These are phyloP conservation scores for Zelleria hepariella DNA, from an alignment of 2,888 invertebrate genomes.

Conservation along the genomic window DNA sequence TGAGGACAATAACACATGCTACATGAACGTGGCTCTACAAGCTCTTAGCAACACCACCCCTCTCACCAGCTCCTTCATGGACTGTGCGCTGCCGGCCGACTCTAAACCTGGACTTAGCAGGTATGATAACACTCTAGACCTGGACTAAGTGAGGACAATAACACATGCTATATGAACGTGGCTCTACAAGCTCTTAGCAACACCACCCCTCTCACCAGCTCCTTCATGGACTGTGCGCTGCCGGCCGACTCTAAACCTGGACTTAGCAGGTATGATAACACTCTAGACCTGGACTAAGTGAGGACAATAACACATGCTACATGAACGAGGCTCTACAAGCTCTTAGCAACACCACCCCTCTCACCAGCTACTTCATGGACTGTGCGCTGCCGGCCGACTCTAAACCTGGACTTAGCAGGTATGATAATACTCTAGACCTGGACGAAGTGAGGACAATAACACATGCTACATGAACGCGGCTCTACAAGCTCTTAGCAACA, in stretches of 20 bases:
- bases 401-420: slow-evolving; percentile 78
- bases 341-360: slow-evolving; percentile 90
- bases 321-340: slow-evolving; percentile 99
- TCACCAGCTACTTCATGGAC: slow-evolving; percentile 92
- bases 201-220: slow-evolving; percentile 89
- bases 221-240: slow-evolving; percentile 87
- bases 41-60: slow-evolving; percentile 94
- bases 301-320: slow-evolving; percentile 99
- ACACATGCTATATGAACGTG: slow-evolving; percentile 99
- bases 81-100: slow-evolving; percentile 79
- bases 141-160: too few relatives aligned
- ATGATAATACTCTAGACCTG: too few relatives aligned
- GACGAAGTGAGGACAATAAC: too few relatives aligned
- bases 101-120: slow-evolving; percentile 79
- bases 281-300: too few relatives aligned
- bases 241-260: slow-evolving; percentile 77
- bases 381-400: slow-evolving; percentile 77
- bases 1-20: slow-evolving; percentile 99
- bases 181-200: slow-evolving; percentile 96
- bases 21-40: slow-evolving; percentile 98
- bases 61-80: slow-evolving; percentile 90
- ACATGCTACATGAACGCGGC: slow-evolving; percentile 99
- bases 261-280: slow-evolving; percentile 75
- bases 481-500: slow-evolving; percentile 93
- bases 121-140: too few relatives aligned